A percentile compares a stretch with the other conserved stretches of the same genome.
Conservation (phyloP, 2,797 vertebrate species). For the Argentina silus region DNA sequence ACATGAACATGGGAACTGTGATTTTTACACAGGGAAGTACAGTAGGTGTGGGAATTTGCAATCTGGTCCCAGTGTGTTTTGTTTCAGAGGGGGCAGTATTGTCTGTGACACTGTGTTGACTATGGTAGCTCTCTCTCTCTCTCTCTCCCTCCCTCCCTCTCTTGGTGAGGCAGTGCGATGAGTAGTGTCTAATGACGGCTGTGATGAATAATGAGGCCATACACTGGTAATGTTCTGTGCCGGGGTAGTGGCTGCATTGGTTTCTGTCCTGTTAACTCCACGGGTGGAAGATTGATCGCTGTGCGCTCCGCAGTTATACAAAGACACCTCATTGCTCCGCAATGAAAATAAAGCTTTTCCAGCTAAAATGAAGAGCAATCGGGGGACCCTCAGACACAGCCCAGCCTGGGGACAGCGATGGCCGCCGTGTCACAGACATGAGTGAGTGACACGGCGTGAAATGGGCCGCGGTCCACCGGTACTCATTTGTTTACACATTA, state of each 20-base stretch:
- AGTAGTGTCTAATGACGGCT: slow-evolving; percentile 78
- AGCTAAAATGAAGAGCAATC: slow-evolving; percentile 74
- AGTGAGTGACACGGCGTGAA: slow-evolving; percentile 78
- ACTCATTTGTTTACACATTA: slow-evolving; percentile 77
- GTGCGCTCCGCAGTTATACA: slow-evolving; percentile 69
- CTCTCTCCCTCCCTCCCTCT: neutral
- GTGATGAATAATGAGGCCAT: slow-evolving; percentile 81
- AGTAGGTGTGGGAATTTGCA: neutral
- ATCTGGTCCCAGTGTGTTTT: slow-evolving; percentile 24
- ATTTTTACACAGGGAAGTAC: neutral
- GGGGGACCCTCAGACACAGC: slow-evolving; percentile 47
- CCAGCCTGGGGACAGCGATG: slow-evolving; percentile 53
- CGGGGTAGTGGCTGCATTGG: slow-evolving; percentile 76
- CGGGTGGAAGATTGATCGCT: slow-evolving; percentile 76
- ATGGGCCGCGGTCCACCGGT: slow-evolving; percentile 58
- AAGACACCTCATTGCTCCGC: slow-evolving; percentile 78
- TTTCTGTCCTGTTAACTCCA: slow-evolving; percentile 81
- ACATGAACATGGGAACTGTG: no score
- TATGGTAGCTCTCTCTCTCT: slow-evolving; percentile 46
- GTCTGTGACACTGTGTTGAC: slow-evolving; percentile 61
- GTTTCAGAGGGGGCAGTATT: slow-evolving; percentile 49
- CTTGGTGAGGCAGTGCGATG: slow-evolving; percentile 62
- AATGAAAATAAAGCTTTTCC: slow-evolving; percentile 77
- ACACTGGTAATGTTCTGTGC: slow-evolving; percentile 82
- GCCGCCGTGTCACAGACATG: slow-evolving; percentile 38